A percentile compares a stretch with the other conserved stretches of the same genome.
phyloP scores from a whole-genome alignment of 2,113 vertebrate genomes.

The Laticauda colubrina region DNA sequence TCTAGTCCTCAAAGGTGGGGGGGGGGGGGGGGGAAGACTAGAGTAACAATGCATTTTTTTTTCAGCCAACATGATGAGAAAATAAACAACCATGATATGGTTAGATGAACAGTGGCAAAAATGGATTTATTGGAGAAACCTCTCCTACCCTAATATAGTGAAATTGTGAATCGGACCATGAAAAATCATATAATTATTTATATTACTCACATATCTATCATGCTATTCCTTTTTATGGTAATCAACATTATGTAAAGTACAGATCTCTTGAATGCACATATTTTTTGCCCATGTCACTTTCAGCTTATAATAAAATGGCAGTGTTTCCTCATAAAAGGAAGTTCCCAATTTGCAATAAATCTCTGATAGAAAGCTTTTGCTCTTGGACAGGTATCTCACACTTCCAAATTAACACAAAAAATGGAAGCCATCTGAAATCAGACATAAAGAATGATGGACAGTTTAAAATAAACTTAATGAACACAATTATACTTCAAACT shows the following conservation, averaged over 20 bases:
- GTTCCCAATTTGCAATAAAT: background rate
- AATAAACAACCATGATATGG: background rate
- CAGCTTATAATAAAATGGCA: background rate
- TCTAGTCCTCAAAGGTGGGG: background rate
- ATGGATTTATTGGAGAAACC: background rate
- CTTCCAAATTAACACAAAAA: background rate
- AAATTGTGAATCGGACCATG: background rate
- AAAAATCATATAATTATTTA: background rate
- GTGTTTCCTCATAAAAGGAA: background rate
- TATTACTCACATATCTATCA: background rate
- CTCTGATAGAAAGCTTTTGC: background rate
- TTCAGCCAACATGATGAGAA: background rate
- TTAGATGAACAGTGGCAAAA: background rate
- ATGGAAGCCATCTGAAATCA: background rate
- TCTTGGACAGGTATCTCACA: background rate
- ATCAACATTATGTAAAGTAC: background rate
- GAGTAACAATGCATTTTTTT: background rate
- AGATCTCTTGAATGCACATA: background rate
- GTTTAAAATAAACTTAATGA: background rate
- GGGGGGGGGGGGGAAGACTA: background rate
- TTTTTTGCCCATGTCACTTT: background rate
- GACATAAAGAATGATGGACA: background rate
- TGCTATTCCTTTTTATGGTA: background rate
- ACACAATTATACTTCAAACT: background rate
- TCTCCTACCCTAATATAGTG: background rate